Percentiles rank a stretch among this genome's conserved stretches.
Conservation (phyloP, 1,140 invertebrate species). For the Conus ventricosus region DNA sequence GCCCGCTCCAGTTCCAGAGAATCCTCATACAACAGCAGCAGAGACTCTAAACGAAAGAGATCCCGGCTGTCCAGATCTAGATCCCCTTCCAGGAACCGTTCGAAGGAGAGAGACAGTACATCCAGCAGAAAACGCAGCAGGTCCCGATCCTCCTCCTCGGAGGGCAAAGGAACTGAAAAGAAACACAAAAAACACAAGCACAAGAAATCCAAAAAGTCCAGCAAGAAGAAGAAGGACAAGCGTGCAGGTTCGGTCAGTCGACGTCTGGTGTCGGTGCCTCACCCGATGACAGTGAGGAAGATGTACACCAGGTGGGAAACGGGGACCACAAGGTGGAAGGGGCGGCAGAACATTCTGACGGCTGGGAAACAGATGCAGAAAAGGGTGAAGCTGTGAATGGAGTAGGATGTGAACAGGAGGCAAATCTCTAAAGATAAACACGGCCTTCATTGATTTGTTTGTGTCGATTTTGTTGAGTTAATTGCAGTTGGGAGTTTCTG, state of each 20-base stretch:
- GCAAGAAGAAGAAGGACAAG: slow-evolving; percentile 15
- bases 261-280: not conserved
- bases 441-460: too few species aligned
- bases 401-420: not conserved
- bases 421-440: too few species aligned
- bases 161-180: not conserved
- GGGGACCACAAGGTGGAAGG: not conserved
- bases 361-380: not conserved
- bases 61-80: slow-evolving; percentile 21
- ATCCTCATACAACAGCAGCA: not conserved
- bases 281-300: not conserved
- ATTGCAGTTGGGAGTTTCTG: too few species aligned
- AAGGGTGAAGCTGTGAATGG: not conserved
- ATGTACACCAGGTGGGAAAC: not conserved
- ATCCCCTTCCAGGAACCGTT: slow-evolving; percentile 32
- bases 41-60: not conserved
- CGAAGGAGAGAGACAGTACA: not conserved
- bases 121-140: not conserved
- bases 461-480: too few species aligned
- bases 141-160: not conserved
- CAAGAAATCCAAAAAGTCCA: slow-evolving; percentile 33
- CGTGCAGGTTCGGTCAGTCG: not conserved
- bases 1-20: slow-evolving; percentile 33
- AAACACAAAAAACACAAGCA: slow-evolving; percentile 19
- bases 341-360: not conserved